phyloP scores from a whole-genome alignment of 2,888 invertebrate genomes.

The Callosobruchus maculatus region DNA sequence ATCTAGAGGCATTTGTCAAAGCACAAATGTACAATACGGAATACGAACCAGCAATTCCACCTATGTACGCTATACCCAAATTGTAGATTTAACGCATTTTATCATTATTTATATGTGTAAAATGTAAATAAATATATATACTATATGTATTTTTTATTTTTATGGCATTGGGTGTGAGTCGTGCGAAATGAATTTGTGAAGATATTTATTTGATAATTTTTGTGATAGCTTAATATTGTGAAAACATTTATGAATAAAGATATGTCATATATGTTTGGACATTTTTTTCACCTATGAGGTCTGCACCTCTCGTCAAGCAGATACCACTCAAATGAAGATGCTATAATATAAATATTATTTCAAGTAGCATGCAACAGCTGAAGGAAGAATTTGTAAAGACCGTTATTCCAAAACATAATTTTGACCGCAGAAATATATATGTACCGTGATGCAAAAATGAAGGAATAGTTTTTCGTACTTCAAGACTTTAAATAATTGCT shows the following conservation, averaged over 20 bases:
- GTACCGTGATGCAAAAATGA: no score
- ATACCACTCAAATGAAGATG: no score
- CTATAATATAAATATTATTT: no score
- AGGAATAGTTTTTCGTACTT: no score
- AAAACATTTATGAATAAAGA: neutral
- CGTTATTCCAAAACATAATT: no score
- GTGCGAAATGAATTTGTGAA: neutral
- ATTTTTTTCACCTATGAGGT: no score
- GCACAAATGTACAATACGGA: conserved; percentile 76
- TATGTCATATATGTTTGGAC: neutral
- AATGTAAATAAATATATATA: neutral
- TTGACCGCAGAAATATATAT: no score
- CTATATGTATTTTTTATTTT: neutral
- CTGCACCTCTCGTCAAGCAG: no score
- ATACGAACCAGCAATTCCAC: conserved; percentile 67
- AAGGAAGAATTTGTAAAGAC: no score
- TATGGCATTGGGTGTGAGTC: neutral
- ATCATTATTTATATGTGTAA: neutral
- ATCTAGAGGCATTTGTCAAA: conserved; percentile 70
- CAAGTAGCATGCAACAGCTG: no score
- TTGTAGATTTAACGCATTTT: conserved; percentile 11
- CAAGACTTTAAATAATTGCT: no score
- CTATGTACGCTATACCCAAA: conserved; percentile 59
- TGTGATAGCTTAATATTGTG: neutral
- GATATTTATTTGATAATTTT: neutral